phyloP scores from a whole-genome alignment of 1,140 invertebrate genomes.

The Zaprionus tsacasi region DNA sequence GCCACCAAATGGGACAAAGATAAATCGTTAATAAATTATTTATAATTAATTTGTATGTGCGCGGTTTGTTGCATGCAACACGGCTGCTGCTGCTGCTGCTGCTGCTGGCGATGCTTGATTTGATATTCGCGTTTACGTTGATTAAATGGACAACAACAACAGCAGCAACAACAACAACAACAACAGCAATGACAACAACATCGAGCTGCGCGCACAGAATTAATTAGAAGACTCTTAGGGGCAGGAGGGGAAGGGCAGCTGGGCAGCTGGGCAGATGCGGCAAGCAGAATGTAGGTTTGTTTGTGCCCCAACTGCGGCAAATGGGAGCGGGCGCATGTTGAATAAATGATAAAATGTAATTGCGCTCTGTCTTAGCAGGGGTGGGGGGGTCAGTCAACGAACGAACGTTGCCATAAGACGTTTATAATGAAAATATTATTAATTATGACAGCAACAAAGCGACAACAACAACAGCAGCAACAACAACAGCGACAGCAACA shows the following conservation, averaged over 20 bases:
- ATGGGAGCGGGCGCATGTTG: constrained; percentile 71
- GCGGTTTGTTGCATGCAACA: constrained; percentile 63
- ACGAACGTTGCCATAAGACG: constrained; percentile 64
- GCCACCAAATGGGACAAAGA: constrained; percentile 72
- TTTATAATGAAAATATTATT: constrained; percentile 83
- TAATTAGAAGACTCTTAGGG: constrained; percentile 65
- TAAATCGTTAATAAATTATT: constrained; percentile 83
- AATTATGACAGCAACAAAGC: constrained; percentile 69
- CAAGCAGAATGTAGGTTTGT: not conserved
- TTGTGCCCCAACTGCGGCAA: constrained; percentile 10
- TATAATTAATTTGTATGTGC: constrained; percentile 82
- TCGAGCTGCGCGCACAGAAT: constrained; percentile 65
- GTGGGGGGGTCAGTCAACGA: constrained; percentile 23
- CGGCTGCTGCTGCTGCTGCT: constrained; percentile 29
- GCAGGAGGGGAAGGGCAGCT: constrained; percentile 8
- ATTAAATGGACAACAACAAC: constrained; percentile 70
- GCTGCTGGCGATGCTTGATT: constrained; percentile 57
- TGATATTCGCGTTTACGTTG: constrained; percentile 81
- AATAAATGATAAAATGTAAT: constrained; percentile 83
- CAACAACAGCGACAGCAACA: constrained; percentile 18
- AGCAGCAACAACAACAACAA: constrained; percentile 37
- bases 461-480: constrained; percentile 13
- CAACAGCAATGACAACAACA: constrained; percentile 41
- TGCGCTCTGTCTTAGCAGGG: constrained; percentile 52
- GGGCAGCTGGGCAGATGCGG: not conserved